A percentile compares a stretch with the other conserved stretches of the same genome.
These are phyloP conservation scores for Athalia rosae DNA, from an alignment of 2,888 invertebrate genomes.

Conservation along the genomic window DNA sequence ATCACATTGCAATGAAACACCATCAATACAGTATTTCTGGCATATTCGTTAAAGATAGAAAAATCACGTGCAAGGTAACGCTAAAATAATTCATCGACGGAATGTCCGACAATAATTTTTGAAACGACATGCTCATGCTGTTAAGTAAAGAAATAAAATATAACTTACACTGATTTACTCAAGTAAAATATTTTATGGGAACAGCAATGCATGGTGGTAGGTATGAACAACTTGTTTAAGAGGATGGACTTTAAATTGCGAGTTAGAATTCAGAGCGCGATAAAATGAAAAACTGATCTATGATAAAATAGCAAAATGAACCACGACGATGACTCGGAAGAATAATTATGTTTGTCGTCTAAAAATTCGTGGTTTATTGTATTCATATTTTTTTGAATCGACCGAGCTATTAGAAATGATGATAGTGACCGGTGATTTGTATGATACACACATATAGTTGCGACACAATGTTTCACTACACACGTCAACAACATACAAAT, in stretches of 20 bases:
- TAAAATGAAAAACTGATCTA: constrained; percentile 7
- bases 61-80: constrained; percentile 13
- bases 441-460: constrained; percentile 11
- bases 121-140: constrained; percentile 31
- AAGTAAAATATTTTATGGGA: constrained; percentile 35
- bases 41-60: constrained; percentile 7
- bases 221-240: background rate
- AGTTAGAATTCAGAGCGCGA: constrained; percentile 11
- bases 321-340: background rate
- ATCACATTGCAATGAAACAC: constrained; percentile 9
- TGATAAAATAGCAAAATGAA: background rate
- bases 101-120: constrained; percentile 12
- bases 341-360: no score
- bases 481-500: background rate
- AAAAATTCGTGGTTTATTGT: background rate
- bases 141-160: constrained; percentile 27
- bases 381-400: background rate
- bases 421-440: background rate
- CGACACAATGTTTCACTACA: constrained; percentile 7
- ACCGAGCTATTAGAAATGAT: background rate
- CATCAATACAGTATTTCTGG: constrained; percentile 29
- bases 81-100: constrained; percentile 20
- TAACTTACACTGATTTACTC: constrained; percentile 38
- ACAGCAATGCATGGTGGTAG: constrained; percentile 17
- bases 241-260: constrained; percentile 17